phyloP scores from a whole-genome alignment of 2,797 vertebrate genomes.

The Gila robusta region DNA sequence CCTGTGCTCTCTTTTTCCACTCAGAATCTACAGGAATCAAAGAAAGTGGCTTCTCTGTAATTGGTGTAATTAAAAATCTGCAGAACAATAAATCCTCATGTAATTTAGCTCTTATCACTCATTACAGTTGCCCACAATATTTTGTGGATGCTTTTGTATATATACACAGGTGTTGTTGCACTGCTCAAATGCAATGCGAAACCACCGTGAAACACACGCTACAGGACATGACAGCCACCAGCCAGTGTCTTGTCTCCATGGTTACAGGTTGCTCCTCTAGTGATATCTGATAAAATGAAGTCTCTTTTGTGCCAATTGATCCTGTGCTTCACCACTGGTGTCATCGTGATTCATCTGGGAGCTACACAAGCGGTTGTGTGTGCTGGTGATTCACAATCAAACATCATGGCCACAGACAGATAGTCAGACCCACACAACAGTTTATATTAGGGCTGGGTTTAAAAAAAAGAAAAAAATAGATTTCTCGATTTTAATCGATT shows the following conservation, averaged over 20 bases:
- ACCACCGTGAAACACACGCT: background rate
- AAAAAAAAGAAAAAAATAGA: background rate
- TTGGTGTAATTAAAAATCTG: background rate
- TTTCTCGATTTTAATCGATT: too few relatives aligned
- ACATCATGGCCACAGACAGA: slow-evolving; percentile 9
- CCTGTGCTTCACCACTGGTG: slow-evolving; percentile 39
- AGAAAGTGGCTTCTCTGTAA: background rate
- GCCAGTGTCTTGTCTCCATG: slow-evolving; percentile 53
- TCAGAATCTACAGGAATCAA: background rate
- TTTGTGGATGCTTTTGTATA: background rate
- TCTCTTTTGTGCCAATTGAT: slow-evolving; percentile 55
- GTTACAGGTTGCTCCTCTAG: slow-evolving; percentile 51
- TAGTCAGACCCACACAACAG: background rate
- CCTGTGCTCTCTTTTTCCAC: background rate
- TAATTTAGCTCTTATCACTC: background rate
- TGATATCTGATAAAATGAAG: slow-evolving; percentile 52
- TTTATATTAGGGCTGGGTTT: background rate
- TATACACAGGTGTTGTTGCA: background rate
- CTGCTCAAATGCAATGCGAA: slow-evolving; percentile 34
- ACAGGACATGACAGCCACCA: slow-evolving; percentile 40
- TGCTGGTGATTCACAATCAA: slow-evolving; percentile 33
- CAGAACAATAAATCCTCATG: background rate
- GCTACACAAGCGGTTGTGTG: background rate
- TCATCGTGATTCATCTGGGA: slow-evolving; percentile 38
- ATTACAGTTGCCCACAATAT: background rate